Evolutionary conservation across 2,888 invertebrate species (phyloP).

Genomic region (Nomada hirtipes): DNA sequence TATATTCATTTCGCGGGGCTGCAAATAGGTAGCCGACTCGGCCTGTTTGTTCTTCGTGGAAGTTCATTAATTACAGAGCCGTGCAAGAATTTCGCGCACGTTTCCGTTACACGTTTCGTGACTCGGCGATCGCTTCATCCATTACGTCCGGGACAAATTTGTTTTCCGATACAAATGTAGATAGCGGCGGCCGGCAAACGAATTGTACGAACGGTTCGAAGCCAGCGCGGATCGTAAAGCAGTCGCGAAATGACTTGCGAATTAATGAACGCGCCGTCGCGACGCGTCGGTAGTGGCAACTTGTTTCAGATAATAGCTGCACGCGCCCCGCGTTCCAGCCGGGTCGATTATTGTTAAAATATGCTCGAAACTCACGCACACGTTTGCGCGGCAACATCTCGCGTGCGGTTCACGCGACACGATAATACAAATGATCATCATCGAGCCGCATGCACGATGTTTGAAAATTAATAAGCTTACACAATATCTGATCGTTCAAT

Average conservation of each 20-base stretch:
- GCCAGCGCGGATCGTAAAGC: slow-evolving; percentile 73
- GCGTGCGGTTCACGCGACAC: neutral
- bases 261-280: slow-evolving; percentile 75
- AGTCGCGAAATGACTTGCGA: slow-evolving; percentile 75
- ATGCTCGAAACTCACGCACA: slow-evolving; percentile 48
- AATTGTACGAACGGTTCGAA: slow-evolving; percentile 65
- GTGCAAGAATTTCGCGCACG: slow-evolving; percentile 73
- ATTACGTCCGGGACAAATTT: slow-evolving; percentile 81
- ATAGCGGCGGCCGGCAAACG: slow-evolving; percentile 60
- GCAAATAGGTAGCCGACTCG: slow-evolving; percentile 22
- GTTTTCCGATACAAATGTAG: slow-evolving; percentile 79
- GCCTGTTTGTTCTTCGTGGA: slow-evolving; percentile 47
- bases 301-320: slow-evolving; percentile 54
- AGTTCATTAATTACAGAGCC: slow-evolving; percentile 77
- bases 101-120: slow-evolving; percentile 71
- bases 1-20: slow-evolving; percentile 14
- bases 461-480: too few relatives aligned
- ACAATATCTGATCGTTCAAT: neutral
- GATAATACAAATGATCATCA: slow-evolving; percentile 18
- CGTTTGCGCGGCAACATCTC: slow-evolving; percentile 13
- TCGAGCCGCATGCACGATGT: neutral
- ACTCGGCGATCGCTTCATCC: slow-evolving; percentile 79
- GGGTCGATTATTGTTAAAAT: slow-evolving; percentile 50
- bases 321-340: slow-evolving; percentile 31
- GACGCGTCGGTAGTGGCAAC: slow-evolving; percentile 31